Conservation (phyloP, 2,888 invertebrate species). For the Biston stratarius region DNA sequence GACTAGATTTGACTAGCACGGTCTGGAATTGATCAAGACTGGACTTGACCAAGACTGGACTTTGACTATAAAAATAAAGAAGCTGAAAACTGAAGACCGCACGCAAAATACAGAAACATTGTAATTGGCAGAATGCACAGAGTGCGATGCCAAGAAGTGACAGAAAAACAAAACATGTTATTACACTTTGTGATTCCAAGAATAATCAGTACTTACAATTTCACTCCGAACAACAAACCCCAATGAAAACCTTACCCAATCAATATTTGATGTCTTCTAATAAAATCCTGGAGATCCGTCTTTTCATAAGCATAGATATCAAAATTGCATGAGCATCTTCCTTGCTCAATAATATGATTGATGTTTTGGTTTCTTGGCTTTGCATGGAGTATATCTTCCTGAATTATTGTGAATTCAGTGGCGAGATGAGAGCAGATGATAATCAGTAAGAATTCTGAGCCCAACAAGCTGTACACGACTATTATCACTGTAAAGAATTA, state of each 20-base stretch:
- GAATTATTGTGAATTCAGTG: slow-evolving; percentile 61
- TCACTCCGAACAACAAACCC: not conserved
- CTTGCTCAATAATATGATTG: slow-evolving; percentile 12
- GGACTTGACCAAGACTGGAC: too few species aligned
- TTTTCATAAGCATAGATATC: slow-evolving; percentile 14
- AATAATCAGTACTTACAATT: not conserved
- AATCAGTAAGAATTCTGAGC: slow-evolving; percentile 63
- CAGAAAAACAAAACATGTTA: too few species aligned
- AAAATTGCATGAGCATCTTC: slow-evolving; percentile 5
- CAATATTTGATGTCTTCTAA: slow-evolving; percentile 62
- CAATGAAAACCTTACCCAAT: slow-evolving; percentile 54
- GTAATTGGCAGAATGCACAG: too few species aligned
- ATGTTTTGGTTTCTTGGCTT: slow-evolving; percentile 9
- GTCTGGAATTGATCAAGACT: too few species aligned
- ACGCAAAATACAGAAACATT: too few species aligned
- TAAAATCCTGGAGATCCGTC: slow-evolving; percentile 37
- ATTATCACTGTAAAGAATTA: slow-evolving; percentile 54
- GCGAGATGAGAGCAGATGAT: slow-evolving; percentile 56
- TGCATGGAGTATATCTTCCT: slow-evolving; percentile 55
- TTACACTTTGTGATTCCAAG: not conserved
- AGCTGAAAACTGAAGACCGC: too few species aligned
- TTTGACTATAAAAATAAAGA: too few species aligned
- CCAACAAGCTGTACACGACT: slow-evolving; percentile 56
- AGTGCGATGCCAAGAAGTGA: too few species aligned
- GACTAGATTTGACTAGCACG: too few species aligned